These are phyloP conservation scores for Myopa testacea DNA, from an alignment of 2,888 invertebrate species.

Conservation along the genomic window DNA sequence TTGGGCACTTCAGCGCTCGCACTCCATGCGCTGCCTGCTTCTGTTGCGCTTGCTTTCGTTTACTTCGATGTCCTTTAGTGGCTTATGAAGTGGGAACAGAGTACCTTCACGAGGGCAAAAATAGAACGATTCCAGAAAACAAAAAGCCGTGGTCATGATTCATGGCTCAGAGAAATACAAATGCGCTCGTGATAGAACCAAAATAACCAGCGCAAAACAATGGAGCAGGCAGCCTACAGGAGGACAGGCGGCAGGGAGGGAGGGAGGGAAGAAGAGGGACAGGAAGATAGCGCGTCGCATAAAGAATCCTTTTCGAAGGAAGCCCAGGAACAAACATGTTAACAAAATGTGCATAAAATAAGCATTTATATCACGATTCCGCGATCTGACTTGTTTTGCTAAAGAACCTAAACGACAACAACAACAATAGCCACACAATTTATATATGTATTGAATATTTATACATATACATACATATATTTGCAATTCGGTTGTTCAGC, in stretches of 20 bases:
- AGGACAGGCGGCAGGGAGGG: background rate
- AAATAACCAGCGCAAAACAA: conserved; percentile 25
- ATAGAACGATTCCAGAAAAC: background rate
- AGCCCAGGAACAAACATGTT: background rate
- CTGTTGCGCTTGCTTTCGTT: conserved; percentile 3
- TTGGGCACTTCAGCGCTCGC: background rate
- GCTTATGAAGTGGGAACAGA: background rate
- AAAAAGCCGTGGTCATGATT: conserved; percentile 17
- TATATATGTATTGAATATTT: background rate
- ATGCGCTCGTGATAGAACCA: conserved; percentile 30
- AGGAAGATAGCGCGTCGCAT: background rate
- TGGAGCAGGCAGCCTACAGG: conserved; percentile 3
- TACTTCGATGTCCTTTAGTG: conserved; percentile 24
- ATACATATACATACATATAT: no score
- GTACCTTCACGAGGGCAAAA: no score
- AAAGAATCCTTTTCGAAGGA: conserved; percentile 1
- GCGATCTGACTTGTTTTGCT: conserved; percentile 33
- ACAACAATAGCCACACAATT: background rate
- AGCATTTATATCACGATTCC: conserved; percentile 39
- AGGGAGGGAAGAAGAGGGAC: no score
- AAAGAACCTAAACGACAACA: conserved; percentile 17
- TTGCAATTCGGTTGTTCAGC: no score
- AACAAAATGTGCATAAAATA: conserved; percentile 32
- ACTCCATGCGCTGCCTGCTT: background rate
- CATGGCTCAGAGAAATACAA: conserved; percentile 31